A percentile compares a stretch with the other conserved stretches of the same genome.
These are phyloP conservation scores for Sitophilus oryzae DNA, from an alignment of 1,140 invertebrate genomes.

Conservation along the genomic window DNA sequence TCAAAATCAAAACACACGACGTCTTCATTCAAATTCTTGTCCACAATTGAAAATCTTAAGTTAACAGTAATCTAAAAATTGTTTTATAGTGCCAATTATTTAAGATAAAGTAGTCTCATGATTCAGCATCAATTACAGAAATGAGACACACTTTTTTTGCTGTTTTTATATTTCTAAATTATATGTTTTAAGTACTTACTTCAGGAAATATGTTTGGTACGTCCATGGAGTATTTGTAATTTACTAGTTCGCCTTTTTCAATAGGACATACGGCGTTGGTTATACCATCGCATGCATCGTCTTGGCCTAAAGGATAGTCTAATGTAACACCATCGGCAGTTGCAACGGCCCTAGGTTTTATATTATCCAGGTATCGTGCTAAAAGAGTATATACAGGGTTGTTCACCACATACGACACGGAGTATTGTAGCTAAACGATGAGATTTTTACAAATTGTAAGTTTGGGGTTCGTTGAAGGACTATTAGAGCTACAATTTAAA, in stretches of 20 bases:
- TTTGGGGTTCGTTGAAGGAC: too few species aligned
- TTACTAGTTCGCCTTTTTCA: conserved; percentile 16
- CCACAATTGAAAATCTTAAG: conserved; percentile 22
- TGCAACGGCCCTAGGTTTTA: conserved; percentile 21
- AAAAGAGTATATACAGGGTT: neutral
- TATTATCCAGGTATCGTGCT: conserved; percentile 22
- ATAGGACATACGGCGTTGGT: conserved; percentile 27
- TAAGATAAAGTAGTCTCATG: too few species aligned
- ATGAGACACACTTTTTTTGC: too few species aligned
- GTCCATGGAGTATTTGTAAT: conserved; percentile 19
- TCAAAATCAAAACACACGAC: conserved; percentile 20
- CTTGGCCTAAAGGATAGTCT: conserved; percentile 21
- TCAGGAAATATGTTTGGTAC: conserved; percentile 23
- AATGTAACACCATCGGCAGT: conserved; percentile 15
- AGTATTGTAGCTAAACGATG: too few species aligned
- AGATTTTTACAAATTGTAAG: too few species aligned
- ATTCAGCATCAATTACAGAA: neutral
- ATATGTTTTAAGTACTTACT: conserved; percentile 8
- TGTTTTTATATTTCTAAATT: neutral
- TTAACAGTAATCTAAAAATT: conserved; percentile 17
- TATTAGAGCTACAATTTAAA: too few species aligned
- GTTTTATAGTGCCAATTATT: neutral
- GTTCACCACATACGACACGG: too few species aligned
- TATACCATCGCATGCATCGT: conserved; percentile 25
- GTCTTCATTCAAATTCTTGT: conserved; percentile 14